Evolutionary conservation across 1,140 invertebrate species (phyloP), one percentile per base, ranked within the genome.

Genomic region (Pygmarrhopalites habei): DNA sequence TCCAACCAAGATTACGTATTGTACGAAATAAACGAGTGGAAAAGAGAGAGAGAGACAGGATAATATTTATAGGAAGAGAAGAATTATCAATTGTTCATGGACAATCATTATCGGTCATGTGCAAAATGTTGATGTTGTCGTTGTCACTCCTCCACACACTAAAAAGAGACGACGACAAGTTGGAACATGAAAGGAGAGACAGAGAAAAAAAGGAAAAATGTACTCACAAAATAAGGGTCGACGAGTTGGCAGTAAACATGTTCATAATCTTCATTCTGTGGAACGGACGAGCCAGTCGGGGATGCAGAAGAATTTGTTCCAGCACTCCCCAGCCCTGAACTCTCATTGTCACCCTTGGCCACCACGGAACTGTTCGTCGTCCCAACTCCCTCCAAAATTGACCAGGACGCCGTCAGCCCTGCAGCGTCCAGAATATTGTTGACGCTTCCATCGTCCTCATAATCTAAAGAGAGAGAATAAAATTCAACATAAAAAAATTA

Each of bases 151-250:
- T n/a, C n/a, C n/a, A n/a, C n/a, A n/a, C n/a, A n/a, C n/a, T n/a
- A 23, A 49, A 15, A 21, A 49, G 15, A 39, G 35, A 39, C 7
- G 35, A 39, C 17, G 35, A 17, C 10, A 17, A 39, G 7, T 7
- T 39, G 35, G 17, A 39, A 17, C 35, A 39, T 7, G 17, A 7
- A 39, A 39, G 35, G 35, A 39, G 35, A 39, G 35, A 39, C 35
- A 39, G 35, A 39, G 7, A 17, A 39, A 49, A 49, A 7, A 21
- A 49, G 10, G 15, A 21, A 26, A 26, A 55, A 58, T 51, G 7
- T n/a, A 66, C 68, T 70, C 62, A 70, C 68, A 51, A 70, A 70
- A 35, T 66, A 70, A 47, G 68, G 68, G 63, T 70, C 65, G n/a
- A n/a, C n/a, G 29, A 70, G 62, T 47, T 70, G 68, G 49, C 68